phyloP scores from a whole-genome alignment of 2,797 vertebrate species.

The Chelidonichthys spinosus region DNA sequence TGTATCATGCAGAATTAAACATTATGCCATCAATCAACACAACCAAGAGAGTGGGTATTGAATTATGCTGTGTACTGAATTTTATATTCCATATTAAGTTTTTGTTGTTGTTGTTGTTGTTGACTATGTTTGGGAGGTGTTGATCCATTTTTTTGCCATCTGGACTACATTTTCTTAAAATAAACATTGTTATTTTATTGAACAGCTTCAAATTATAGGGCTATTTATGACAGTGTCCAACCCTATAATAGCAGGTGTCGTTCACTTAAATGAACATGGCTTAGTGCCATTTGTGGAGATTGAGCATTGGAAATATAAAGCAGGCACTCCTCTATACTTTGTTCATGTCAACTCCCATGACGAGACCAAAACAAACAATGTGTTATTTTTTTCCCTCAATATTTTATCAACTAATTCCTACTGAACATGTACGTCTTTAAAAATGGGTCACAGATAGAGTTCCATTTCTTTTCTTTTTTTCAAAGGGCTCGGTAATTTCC shows the following conservation, averaged over 20 bases:
- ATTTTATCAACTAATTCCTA: background rate
- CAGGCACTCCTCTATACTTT: background rate
- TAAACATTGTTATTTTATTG: background rate
- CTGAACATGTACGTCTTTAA: background rate
- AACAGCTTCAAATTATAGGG: background rate
- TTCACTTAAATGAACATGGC: background rate
- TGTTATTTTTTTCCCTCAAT: background rate
- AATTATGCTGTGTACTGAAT: conserved; percentile 15
- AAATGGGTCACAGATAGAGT: background rate
- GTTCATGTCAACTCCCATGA: background rate
- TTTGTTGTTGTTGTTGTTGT: background rate
- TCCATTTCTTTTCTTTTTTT: background rate
- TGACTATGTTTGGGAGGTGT: background rate
- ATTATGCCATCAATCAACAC: conserved; percentile 7
- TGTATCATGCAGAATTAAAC: conserved; percentile 17
- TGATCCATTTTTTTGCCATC: background rate
- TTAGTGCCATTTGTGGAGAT: background rate
- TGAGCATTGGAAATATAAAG: background rate
- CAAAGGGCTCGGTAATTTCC: background rate
- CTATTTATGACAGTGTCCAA: background rate
- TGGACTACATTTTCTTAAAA: background rate
- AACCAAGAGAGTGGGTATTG: background rate
- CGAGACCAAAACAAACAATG: conserved; percentile 7
- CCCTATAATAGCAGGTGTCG: background rate
- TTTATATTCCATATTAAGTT: background rate